Percentiles rank a stretch among this genome's conserved stretches.
These are phyloP conservation scores for Vanessa cardui DNA, from an alignment of 2,888 invertebrate genomes.

Conservation along the genomic window DNA sequence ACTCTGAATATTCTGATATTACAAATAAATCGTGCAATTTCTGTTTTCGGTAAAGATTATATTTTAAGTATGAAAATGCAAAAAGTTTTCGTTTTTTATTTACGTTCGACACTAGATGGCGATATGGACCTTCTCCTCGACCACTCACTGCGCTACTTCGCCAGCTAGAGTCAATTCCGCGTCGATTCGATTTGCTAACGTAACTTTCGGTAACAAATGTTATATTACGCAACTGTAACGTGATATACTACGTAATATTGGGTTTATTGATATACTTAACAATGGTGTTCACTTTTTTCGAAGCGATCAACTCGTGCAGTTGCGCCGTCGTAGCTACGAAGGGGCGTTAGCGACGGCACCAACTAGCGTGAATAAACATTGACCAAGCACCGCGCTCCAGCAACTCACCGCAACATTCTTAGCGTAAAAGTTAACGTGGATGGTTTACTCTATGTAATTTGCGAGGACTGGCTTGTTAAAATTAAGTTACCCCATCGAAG, in stretches of 20 bases:
- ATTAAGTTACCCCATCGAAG: conserved; percentile 60
- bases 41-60: conserved; percentile 17
- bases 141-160: conserved; percentile 36
- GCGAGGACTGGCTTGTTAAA: conserved; percentile 73
- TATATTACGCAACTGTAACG: conserved; percentile 40
- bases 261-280: conserved; percentile 43
- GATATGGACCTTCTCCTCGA: conserved; percentile 29
- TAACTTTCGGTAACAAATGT: conserved; percentile 38
- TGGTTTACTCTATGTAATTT: conserved; percentile 82
- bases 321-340: conserved; percentile 57
- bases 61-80: conserved; percentile 21
- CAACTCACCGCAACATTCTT: conserved; percentile 81
- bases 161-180: conserved; percentile 35
- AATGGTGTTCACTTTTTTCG: conserved; percentile 42
- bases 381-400: conserved; percentile 73
- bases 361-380: conserved; percentile 74
- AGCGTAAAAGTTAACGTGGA: conserved; percentile 81
- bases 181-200: conserved; percentile 39
- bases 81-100: conserved; percentile 20
- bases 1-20: neutral
- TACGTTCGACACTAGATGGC: conserved; percentile 35
- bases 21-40: conserved; percentile 3
- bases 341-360: conserved; percentile 56
- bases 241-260: conserved; percentile 39
- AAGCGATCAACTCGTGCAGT: conserved; percentile 41